These are phyloP conservation scores for Sceloporus undulatus DNA, from an alignment of 2,113 vertebrate genomes.

Conservation along the genomic window DNA sequence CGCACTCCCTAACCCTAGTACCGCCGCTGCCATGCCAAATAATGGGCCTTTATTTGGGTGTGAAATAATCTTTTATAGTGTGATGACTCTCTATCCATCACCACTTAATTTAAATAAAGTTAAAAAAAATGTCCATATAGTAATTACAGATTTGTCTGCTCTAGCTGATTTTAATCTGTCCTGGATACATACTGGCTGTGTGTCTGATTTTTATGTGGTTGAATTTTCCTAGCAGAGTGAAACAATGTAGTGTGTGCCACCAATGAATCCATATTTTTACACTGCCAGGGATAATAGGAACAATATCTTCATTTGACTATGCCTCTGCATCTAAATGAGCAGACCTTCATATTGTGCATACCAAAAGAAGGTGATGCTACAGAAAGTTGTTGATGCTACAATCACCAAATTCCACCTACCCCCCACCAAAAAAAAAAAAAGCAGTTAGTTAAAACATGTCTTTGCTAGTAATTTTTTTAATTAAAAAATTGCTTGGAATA, in stretches of 20 bases:
- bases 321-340: neutral
- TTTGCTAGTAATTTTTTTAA: neutral
- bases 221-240: neutral
- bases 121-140: neutral
- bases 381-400: neutral
- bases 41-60: no score
- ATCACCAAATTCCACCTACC: neutral
- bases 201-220: neutral
- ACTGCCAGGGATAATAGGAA: neutral
- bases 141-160: neutral
- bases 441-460: conserved; percentile 1
- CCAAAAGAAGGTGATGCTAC: neutral
- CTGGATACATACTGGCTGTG: neutral
- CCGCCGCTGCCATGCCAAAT: no score
- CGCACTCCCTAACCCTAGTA: no score
- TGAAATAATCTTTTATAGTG: no score
- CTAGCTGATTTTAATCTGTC: neutral
- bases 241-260: conserved; percentile 6
- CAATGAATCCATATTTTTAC: neutral
- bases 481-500: neutral
- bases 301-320: neutral
- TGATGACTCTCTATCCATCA: neutral
- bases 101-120: neutral
- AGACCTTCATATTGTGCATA: neutral
- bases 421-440: conserved; percentile 6